A percentile compares a stretch with the other conserved stretches of the same genome.
Conservation (phyloP, 2,888 invertebrate genomes). For the Clunio marinus region DNA sequence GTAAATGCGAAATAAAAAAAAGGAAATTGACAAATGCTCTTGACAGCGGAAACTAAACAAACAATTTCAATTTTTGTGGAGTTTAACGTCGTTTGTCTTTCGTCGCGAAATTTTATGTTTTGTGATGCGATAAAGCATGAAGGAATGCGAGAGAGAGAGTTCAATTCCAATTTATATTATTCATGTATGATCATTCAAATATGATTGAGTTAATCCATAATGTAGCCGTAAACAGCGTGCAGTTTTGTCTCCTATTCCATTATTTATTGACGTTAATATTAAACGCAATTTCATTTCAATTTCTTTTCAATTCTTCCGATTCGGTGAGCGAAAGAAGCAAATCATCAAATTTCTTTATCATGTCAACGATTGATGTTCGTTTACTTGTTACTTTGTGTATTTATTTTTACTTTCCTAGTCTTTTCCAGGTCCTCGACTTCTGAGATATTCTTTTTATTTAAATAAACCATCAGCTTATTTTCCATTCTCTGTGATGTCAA, state of each 20-base stretch:
- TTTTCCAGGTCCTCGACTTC: conserved; percentile 11
- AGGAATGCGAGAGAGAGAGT: background rate
- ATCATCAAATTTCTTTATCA: conserved; percentile 2
- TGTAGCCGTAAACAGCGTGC: background rate
- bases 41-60: conserved; percentile 38
- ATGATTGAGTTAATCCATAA: conserved; percentile 25
- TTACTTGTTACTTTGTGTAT: background rate
- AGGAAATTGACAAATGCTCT: conserved; percentile 38
- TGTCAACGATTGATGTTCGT: background rate
- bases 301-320: conserved; percentile 34
- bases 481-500: conserved; percentile 13
- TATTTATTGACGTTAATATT: background rate
- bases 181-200: conserved; percentile 9
- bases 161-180: background rate
- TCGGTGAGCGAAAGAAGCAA: conserved; percentile 29
- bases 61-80: conserved; percentile 30
- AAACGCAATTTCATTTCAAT: conserved; percentile 31
- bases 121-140: background rate
- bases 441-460: background rate
- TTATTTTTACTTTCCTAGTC: no score
- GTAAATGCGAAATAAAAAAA: background rate
- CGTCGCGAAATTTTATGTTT: conserved; percentile 38
- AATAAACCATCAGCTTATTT: conserved; percentile 6
- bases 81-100: conserved; percentile 36
- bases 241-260: background rate